Conservation (phyloP, 64 coral and sea anemone species). For the Montipora sp. region DNA sequence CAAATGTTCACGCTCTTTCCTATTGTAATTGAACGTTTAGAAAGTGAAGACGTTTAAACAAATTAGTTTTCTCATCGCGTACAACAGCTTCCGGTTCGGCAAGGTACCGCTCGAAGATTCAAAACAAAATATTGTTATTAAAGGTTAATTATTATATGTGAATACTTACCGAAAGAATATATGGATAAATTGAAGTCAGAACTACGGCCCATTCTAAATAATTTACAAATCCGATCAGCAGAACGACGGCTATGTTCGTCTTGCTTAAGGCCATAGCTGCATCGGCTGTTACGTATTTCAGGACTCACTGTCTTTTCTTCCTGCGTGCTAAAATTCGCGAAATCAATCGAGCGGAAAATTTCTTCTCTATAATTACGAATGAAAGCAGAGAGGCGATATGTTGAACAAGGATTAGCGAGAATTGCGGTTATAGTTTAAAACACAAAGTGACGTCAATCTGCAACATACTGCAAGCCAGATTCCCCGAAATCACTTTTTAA, state of each 20-base stretch:
- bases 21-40: neutral
- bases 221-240: slow-evolving; percentile 70
- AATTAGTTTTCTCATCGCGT: neutral
- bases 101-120: neutral
- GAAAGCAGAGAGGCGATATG: neutral
- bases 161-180: slow-evolving; percentile 66
- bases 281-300: neutral
- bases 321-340: neutral
- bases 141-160: neutral
- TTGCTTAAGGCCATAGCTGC: slow-evolving; percentile 40
- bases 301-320: neutral
- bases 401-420: neutral
- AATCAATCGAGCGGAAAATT: neutral
- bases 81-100: neutral
- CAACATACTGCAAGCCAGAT: neutral
- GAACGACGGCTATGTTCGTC: slow-evolving; percentile 56
- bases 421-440: neutral
- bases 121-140: neutral
- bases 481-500: neutral
- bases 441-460: neutral
- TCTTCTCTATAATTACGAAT: neutral
- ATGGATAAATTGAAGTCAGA: slow-evolving; percentile 74
- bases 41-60: neutral
- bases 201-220: slow-evolving; percentile 81
- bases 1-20: neutral